These are phyloP conservation scores for Scartelaos histophorus DNA, from an alignment of 2,113 vertebrate species.

Conservation along the genomic window DNA sequence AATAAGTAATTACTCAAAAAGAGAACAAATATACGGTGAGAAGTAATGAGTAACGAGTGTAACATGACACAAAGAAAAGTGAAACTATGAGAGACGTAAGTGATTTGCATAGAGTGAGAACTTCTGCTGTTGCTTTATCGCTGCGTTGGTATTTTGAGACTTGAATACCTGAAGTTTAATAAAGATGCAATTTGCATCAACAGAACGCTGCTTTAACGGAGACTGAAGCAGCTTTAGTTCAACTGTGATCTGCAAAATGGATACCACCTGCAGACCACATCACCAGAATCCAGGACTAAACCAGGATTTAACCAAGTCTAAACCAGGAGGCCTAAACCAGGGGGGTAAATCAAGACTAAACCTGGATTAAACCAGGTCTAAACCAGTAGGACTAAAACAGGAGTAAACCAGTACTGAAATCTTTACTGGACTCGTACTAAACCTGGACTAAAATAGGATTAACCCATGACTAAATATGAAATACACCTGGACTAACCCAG, in stretches of 20 bases:
- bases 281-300: neutral
- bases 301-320: neutral
- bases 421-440: no score
- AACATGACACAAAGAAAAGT: no score
- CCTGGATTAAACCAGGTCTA: neutral
- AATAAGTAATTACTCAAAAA: no score
- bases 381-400: neutral
- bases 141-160: no score
- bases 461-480: no score
- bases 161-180: neutral
- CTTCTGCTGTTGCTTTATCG: no score
- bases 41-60: no score
- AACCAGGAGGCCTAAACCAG: neutral
- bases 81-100: no score
- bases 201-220: neutral
- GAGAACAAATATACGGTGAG: no score
- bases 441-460: neutral
- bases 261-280: neutral
- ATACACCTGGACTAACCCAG: neutral
- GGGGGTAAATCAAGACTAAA: neutral
- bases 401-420: neutral
- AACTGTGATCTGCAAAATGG: neutral
- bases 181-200: slow-evolving; percentile 2
- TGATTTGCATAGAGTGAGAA: no score
- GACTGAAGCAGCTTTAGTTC: neutral